These are phyloP conservation scores for Hydrophis major DNA, from an alignment of 2,797 vertebrate species.

Conservation along the genomic window DNA sequence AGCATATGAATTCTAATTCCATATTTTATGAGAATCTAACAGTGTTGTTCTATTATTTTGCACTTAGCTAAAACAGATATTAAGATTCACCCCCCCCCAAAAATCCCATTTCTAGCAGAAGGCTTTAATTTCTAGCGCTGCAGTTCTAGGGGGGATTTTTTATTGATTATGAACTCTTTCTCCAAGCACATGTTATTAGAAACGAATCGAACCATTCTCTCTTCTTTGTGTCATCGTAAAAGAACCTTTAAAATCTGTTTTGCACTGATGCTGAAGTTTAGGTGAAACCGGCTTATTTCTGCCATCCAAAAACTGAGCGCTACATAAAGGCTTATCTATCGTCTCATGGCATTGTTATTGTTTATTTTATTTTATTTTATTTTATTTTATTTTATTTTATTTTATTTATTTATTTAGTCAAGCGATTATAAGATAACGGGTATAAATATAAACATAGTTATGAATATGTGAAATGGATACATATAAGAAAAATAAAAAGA, in stretches of 20 bases:
- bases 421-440: no score
- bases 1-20: not conserved
- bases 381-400: no score
- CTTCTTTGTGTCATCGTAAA: slow-evolving; percentile 23
- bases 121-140: not conserved
- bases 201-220: not conserved
- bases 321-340: not conserved
- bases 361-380: no score
- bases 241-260: not conserved
- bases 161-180: not conserved
- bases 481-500: no score
- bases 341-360: not conserved
- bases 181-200: slow-evolving; percentile 1
- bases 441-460: no score
- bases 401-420: no score
- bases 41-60: not conserved
- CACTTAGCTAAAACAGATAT: not conserved
- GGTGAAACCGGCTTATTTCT: slow-evolving; percentile 1
- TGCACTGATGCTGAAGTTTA: slow-evolving; percentile 19
- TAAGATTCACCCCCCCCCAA: not conserved
- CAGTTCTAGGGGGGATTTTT: not conserved
- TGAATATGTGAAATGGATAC: no score
- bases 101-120: not conserved
- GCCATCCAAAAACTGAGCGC: not conserved
- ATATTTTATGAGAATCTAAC: not conserved